A percentile compares a stretch with the other conserved stretches of the same genome.
phyloP scores from a whole-genome alignment of 2,797 vertebrate species.

The Fistularia tabacaria region DNA sequence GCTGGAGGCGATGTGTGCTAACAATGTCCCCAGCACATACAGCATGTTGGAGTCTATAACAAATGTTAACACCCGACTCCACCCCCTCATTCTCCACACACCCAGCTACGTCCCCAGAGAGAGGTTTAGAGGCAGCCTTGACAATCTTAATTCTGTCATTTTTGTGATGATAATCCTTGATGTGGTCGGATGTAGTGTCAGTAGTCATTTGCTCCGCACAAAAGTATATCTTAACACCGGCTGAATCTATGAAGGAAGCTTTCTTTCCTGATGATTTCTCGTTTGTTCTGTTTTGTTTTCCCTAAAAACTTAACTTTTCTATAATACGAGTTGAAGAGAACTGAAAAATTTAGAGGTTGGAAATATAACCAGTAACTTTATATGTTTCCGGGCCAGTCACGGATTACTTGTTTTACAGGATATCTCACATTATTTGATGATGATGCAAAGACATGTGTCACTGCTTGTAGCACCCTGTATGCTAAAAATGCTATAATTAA shows the following conservation, averaged over 20 bases:
- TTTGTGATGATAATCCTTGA: slow-evolving; percentile 81
- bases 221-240: slow-evolving; percentile 61
- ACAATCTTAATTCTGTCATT: slow-evolving; percentile 77
- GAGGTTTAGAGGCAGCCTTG: slow-evolving; percentile 67
- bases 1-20: slow-evolving; percentile 85
- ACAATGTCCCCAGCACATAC: slow-evolving; percentile 94
- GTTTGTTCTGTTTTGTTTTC: not conserved
- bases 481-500: too few species aligned
- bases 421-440: too few species aligned
- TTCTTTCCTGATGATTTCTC: not conserved
- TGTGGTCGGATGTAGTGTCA: slow-evolving; percentile 65
- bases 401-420: too few species aligned
- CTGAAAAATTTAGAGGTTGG: too few species aligned
- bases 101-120: slow-evolving; percentile 56
- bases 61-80: slow-evolving; percentile 62
- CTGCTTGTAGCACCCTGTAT: too few species aligned
- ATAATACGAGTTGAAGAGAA: too few species aligned
- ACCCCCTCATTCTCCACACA: slow-evolving; percentile 44
- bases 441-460: too few species aligned
- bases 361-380: too few species aligned
- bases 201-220: slow-evolving; percentile 63
- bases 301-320: not conserved
- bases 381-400: too few species aligned
- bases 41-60: slow-evolving; percentile 75
- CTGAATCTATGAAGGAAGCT: slow-evolving; percentile 23